These are phyloP conservation scores for Mesochorus sp. DNA, from an alignment of 2,888 invertebrate species.

Conservation along the genomic window DNA sequence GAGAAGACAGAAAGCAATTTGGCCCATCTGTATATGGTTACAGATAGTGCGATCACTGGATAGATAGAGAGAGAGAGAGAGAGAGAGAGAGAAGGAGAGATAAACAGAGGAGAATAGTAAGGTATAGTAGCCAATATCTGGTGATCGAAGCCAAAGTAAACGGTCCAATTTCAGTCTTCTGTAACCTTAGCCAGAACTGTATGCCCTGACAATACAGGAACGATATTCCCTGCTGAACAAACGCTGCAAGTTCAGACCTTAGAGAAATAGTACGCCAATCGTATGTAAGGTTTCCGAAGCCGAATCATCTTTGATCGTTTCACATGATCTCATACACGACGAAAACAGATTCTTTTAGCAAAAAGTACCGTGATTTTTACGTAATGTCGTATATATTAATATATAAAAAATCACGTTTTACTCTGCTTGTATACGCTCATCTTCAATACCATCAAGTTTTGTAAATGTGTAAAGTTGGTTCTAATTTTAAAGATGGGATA, in stretches of 20 bases:
- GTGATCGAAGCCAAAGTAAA: conserved; percentile 2
- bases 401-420: too few relatives aligned
- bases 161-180: neutral
- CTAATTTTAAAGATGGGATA: too few relatives aligned
- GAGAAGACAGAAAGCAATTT: conserved; percentile 1
- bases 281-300: neutral
- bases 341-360: too few relatives aligned
- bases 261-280: neutral
- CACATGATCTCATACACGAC: too few relatives aligned
- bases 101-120: conserved; percentile 1
- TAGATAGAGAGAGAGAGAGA: neutral
- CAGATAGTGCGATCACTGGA: neutral
- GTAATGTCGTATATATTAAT: too few relatives aligned
- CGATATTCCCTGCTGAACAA: neutral
- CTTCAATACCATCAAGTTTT: too few relatives aligned
- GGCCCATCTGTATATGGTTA: neutral
- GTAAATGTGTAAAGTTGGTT: too few relatives aligned
- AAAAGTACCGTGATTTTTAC: too few relatives aligned
- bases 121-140: conserved; percentile 27
- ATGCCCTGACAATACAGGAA: neutral
- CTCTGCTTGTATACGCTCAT: too few relatives aligned
- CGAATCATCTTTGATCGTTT: too few relatives aligned
- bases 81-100: neutral
- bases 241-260: neutral
- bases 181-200: neutral